Evolutionary conservation across 2,888 invertebrate species (phyloP).

Genomic region (Phoronis australis): DNA sequence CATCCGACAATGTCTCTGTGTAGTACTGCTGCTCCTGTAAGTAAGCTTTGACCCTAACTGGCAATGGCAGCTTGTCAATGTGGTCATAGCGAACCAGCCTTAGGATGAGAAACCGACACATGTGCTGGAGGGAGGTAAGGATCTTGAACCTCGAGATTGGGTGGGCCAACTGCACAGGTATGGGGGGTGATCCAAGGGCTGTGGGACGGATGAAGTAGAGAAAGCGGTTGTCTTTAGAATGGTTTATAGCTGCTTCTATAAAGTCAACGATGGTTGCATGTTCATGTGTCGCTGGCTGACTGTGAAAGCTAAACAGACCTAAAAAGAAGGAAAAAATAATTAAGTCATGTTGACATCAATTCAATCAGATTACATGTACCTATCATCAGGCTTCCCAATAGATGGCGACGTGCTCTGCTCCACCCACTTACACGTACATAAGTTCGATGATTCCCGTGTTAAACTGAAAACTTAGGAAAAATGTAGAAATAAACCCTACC

Average conservation of each 20-base stretch:
- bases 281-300: constrained; percentile 50
- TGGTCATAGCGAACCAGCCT: constrained; percentile 64
- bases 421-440: too few species aligned
- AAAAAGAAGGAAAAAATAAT: constrained; percentile 18
- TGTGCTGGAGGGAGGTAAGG: constrained; percentile 64
- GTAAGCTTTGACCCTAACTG: constrained; percentile 54
- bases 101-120: constrained; percentile 69
- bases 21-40: constrained; percentile 47
- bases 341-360: too few species aligned
- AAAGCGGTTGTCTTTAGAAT: constrained; percentile 65
- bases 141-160: constrained; percentile 70
- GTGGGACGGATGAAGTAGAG: constrained; percentile 69
- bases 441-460: too few species aligned
- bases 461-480: too few species aligned
- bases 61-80: constrained; percentile 65
- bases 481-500: too few species aligned
- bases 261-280: constrained; percentile 63
- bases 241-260: constrained; percentile 67
- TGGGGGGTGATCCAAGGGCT: constrained; percentile 63
- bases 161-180: constrained; percentile 67
- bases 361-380: too few species aligned
- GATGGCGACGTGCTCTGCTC: too few species aligned
- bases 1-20: too few species aligned
- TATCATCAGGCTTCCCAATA: too few species aligned
- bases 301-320: constrained; percentile 70